These are phyloP conservation scores for Platichthys flesus DNA, from an alignment of 2,113 vertebrate species.

Conservation along the genomic window DNA sequence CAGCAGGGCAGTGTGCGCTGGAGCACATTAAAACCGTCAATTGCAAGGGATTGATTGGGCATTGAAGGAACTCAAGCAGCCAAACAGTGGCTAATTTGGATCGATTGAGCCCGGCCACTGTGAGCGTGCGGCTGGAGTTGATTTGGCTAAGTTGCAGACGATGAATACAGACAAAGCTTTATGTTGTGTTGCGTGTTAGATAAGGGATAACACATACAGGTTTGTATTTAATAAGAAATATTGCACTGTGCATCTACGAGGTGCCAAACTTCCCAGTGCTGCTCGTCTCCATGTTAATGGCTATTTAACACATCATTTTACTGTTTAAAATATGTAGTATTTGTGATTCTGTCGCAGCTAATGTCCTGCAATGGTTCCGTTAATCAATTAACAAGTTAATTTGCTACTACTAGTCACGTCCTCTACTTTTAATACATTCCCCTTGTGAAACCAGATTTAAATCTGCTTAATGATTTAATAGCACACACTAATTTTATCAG, in stretches of 20 bases:
- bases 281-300: not conserved
- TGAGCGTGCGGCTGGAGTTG: conserved; percentile 42
- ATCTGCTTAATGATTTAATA: too few relatives aligned
- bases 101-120: conserved; percentile 57
- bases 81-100: conserved; percentile 76
- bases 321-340: not conserved
- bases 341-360: not conserved
- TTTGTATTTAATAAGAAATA: conserved; percentile 20
- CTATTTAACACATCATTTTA: not conserved
- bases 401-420: not conserved
- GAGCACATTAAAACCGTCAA: conserved; percentile 69
- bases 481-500: too few relatives aligned
- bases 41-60: conserved; percentile 71
- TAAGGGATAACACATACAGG: conserved; percentile 12
- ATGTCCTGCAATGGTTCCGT: not conserved
- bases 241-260: not conserved
- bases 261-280: not conserved
- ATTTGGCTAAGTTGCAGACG: conserved; percentile 52
- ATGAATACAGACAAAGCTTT: conserved; percentile 59
- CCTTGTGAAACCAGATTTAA: too few relatives aligned
- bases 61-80: conserved; percentile 75
- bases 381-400: too few relatives aligned
- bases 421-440: not conserved
- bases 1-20: conserved; percentile 28
- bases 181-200: conserved; percentile 18